Evolutionary conservation across 2,888 invertebrate species (phyloP).

Genomic region (Amphiduros pacificus): DNA sequence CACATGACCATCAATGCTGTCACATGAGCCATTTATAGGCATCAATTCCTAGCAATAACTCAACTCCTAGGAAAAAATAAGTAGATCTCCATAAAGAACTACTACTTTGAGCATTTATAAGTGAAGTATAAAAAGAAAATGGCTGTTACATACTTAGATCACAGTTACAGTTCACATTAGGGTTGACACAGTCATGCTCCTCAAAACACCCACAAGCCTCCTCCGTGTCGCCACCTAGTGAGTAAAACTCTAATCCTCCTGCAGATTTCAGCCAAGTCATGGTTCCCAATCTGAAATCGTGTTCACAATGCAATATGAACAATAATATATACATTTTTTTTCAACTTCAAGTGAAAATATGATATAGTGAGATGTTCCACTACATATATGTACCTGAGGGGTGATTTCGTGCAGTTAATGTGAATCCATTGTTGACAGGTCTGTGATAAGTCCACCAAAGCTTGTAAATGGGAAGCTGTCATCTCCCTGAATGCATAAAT

Average conservation of each 20-base stretch:
- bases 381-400: slow-evolving; percentile 2
- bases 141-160: slow-evolving; percentile 72
- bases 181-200: slow-evolving; percentile 78
- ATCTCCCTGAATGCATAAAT: background rate
- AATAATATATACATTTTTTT: background rate
- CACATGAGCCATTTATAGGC: no score
- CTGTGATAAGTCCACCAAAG: slow-evolving; percentile 3
- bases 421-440: slow-evolving; percentile 14
- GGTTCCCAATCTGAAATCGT: slow-evolving; percentile 2
- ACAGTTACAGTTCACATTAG: slow-evolving; percentile 85
- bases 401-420: slow-evolving; percentile 12
- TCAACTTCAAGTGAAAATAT: no score
- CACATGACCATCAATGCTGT: no score
- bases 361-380: no score
- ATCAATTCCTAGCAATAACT: no score
- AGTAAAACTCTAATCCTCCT: background rate
- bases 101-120: no score
- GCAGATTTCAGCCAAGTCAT: slow-evolving; percentile 13
- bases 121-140: no score
- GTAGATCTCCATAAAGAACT: no score
- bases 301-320: background rate
- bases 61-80: no score
- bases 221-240: slow-evolving; percentile 6
- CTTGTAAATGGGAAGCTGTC: background rate
- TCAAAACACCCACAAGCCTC: slow-evolving; percentile 64